Evolutionary conservation across 23 tunicate genomes (phyloP), one percentile per base, ranked within the genome.

Genomic region (Halocynthia roretzi): DNA sequence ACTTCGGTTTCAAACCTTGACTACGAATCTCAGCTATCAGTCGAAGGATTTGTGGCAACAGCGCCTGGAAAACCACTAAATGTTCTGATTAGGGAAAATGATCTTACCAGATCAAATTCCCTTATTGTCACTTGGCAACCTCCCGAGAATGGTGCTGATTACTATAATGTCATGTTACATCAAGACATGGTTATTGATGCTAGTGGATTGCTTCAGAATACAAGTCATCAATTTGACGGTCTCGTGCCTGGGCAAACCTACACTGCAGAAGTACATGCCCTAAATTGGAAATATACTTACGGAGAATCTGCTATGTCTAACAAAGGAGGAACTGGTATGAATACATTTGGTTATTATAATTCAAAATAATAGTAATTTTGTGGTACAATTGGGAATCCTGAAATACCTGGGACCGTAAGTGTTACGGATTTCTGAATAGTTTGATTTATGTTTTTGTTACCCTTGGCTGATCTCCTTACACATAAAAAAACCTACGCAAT

Each of bases 231-330:
- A 8, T 75, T 80, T 12, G 20, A 56, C 61, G 67, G 54, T 54
- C 77, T 81, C 6, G 44, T 62, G 15, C 77, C 84, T 23, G 84
- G 84, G 48, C 5, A 56, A 71, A 61, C 53, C 49, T 81, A 70
- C 70, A 71, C 67, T 15, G 84, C 65, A 9, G 31, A 77, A 56
- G 77, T 81, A 48, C 50, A 14, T 56, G 82, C 82, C 8, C 6
- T 2, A 14, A 77, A 61, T 18, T 54, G 44, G 44, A 31, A 31
- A 31, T 31, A 31, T 31, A 4, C 44, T 4, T 31, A 31, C 5
- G 70, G 22, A 15, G 19, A 9, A 65, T 11, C 19, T 20, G 31
- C 22, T 15, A 15, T 20, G 19, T 40, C 22, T 65, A 65, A 65
- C 19, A 5, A 20, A 65, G 19, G 10, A 10, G 70, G 70, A 0